These are phyloP conservation scores for Pampusana beccarii DNA, from an alignment of 2,113 vertebrate species.

Conservation along the genomic window DNA sequence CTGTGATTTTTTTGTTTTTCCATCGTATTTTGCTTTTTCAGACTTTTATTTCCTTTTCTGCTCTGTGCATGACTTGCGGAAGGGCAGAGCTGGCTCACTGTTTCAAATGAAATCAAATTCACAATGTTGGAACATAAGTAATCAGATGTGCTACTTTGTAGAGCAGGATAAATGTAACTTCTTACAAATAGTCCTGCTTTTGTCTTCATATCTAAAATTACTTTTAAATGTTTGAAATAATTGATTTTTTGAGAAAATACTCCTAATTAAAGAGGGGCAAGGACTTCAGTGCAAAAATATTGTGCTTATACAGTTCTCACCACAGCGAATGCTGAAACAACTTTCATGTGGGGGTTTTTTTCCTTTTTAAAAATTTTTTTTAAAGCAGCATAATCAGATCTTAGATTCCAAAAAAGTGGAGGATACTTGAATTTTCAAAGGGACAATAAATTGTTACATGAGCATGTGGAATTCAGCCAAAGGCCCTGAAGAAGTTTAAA, in stretches of 20 bases:
- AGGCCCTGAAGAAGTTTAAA: background rate
- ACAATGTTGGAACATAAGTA: background rate
- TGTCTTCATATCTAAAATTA: background rate
- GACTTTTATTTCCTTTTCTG: background rate
- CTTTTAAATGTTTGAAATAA: background rate
- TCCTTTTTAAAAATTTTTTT: too few species aligned
- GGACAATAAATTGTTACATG: background rate
- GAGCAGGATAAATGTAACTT: background rate
- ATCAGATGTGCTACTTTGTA: background rate
- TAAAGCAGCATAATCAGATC: background rate
- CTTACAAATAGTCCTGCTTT: background rate
- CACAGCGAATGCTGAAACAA: background rate
- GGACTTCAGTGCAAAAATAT: background rate
- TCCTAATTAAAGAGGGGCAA: background rate
- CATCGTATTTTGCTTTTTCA: background rate
- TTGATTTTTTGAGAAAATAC: background rate
- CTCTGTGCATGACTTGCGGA: background rate
- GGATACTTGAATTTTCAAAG: background rate
- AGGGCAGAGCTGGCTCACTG: background rate
- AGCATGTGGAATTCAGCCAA: background rate
- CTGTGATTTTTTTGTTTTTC: background rate
- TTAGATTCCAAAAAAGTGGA: background rate
- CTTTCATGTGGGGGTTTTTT: background rate
- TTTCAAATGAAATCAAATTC: background rate
- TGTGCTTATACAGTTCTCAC: background rate